These are phyloP conservation scores for Tylochromis polylepis DNA, from an alignment of 2,113 vertebrate genomes.

Conservation along the genomic window DNA sequence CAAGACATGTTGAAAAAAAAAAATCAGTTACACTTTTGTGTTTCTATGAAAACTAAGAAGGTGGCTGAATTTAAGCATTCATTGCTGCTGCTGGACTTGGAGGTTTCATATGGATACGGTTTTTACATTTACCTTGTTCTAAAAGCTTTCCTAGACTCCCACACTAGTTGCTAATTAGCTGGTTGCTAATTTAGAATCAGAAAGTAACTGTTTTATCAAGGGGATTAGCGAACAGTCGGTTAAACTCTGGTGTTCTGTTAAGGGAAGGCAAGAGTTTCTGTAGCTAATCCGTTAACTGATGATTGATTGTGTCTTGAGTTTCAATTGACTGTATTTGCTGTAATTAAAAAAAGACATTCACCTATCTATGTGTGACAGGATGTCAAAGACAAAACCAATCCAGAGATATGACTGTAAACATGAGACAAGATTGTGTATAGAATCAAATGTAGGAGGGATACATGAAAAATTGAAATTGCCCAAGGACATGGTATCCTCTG, in stretches of 20 bases:
- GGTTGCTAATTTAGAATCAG: not conserved
- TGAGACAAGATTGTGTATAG: not conserved
- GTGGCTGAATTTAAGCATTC: not conserved
- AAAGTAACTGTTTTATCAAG: not conserved
- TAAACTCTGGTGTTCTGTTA: not conserved
- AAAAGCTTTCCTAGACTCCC: not conserved
- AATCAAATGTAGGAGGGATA: not conserved
- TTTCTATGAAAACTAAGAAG: not conserved
- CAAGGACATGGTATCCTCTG: not conserved
- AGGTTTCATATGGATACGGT: not conserved
- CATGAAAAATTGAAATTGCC: not conserved
- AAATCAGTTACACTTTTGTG: not conserved
- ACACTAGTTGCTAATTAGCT: not conserved
- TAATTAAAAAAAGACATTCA: not conserved
- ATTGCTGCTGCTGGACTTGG: not conserved
- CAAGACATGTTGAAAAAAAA: not conserved
- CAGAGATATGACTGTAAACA: not conserved
- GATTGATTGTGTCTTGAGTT: not conserved
- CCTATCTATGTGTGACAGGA: not conserved
- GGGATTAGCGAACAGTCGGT: not conserved
- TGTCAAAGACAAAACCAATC: not conserved
- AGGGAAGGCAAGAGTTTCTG: not conserved
- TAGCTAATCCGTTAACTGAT: not conserved
- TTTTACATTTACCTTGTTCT: not conserved
- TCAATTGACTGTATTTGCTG: not conserved